These are phyloP conservation scores for Hirudo medicinalis DNA, from an alignment of 1,140 invertebrate species.

Conservation along the genomic window DNA sequence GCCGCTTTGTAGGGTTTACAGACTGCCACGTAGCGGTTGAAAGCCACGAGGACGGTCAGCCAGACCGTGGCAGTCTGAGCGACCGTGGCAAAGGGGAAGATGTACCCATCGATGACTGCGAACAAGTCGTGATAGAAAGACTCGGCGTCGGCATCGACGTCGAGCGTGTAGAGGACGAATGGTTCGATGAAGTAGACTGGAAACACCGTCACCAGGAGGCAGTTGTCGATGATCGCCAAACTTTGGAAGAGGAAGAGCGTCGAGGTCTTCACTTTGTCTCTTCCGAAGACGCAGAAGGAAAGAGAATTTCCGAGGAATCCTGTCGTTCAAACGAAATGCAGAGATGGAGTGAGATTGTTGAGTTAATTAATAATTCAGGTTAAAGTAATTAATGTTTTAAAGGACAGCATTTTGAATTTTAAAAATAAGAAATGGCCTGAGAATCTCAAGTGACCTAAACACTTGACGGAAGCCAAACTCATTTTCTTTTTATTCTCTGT, in stretches of 20 bases:
- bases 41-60: constrained; percentile 23
- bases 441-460: too few species aligned
- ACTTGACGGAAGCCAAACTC: too few species aligned
- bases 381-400: too few species aligned
- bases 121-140: neutral
- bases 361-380: too few species aligned
- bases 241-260: constrained; percentile 22
- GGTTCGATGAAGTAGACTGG: constrained; percentile 17
- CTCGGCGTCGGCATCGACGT: neutral
- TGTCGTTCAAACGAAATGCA: neutral
- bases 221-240: constrained; percentile 20
- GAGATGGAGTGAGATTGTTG: too few species aligned
- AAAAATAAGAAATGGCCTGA: too few species aligned
- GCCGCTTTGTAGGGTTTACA: constrained; percentile 19
- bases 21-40: constrained; percentile 23
- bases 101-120: constrained; percentile 11
- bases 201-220: constrained; percentile 15
- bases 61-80: constrained; percentile 23
- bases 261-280: constrained; percentile 22
- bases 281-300: constrained; percentile 19
- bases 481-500: too few species aligned
- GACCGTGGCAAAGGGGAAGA: constrained; percentile 11
- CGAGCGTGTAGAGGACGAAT: constrained; percentile 6
- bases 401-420: too few species aligned
- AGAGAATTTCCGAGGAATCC: constrained; percentile 20